Conservation (phyloP, 2,113 vertebrate species). For the Pyrgilauda ruficollis region DNA sequence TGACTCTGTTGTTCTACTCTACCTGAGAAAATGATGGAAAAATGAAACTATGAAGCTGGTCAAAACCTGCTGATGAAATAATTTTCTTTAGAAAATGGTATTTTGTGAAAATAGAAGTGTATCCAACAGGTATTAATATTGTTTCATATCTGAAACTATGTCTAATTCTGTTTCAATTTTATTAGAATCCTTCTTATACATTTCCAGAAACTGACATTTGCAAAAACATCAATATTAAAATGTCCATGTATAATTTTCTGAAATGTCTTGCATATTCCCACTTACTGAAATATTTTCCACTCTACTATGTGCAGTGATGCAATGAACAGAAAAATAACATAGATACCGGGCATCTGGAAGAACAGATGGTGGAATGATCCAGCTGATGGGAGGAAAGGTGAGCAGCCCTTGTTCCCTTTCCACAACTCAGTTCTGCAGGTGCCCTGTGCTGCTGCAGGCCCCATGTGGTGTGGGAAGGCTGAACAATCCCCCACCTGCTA, state of each 20-base stretch:
- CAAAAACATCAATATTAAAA: neutral
- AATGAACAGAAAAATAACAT: neutral
- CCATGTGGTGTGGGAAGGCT: neutral
- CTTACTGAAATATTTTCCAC: neutral
- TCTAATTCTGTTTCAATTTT: neutral
- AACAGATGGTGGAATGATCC: neutral
- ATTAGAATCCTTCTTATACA: neutral
- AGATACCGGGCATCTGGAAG: accelerated
- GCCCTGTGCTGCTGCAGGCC: neutral
- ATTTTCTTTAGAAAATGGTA: neutral
- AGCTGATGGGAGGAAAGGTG: neutral
- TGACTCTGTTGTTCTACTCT: neutral
- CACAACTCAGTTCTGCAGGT: neutral
- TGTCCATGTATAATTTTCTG: neutral
- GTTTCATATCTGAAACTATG: neutral
- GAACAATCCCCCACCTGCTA: accelerated
- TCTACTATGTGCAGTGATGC: neutral
- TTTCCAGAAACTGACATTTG: neutral
- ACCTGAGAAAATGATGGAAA: neutral
- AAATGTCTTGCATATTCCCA: neutral
- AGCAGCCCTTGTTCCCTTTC: neutral
- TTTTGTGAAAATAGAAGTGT: neutral
- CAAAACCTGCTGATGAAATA: neutral
- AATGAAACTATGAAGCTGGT: neutral
- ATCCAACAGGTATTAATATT: neutral